These are phyloP conservation scores for Megastigmus dorsalis DNA, from an alignment of 2,888 invertebrate genomes.

Conservation along the genomic window DNA sequence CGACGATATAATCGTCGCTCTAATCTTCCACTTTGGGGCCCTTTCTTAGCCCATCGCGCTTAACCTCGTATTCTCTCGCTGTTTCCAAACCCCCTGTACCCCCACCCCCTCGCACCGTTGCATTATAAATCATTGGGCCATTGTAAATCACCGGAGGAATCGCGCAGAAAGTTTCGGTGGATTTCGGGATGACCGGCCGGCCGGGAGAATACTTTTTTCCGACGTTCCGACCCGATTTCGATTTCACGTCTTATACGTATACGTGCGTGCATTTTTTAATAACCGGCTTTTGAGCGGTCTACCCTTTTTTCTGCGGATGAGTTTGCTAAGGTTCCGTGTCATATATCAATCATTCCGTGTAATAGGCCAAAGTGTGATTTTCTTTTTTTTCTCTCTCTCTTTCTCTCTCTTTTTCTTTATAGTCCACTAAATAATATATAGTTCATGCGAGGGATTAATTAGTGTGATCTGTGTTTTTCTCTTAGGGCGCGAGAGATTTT, in stretches of 20 bases:
- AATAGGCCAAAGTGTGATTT: slow-evolving; percentile 24
- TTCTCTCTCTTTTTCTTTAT: slow-evolving; percentile 21
- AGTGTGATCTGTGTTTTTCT: neutral
- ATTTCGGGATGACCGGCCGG: neutral
- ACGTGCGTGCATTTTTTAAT: slow-evolving; percentile 45
- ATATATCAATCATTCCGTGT: slow-evolving; percentile 48
- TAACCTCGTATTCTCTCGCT: neutral
- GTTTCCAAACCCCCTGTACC: slow-evolving; percentile 53
- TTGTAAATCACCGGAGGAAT: slow-evolving; percentile 66
- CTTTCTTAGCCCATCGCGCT: slow-evolving; percentile 60
- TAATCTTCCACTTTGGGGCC: slow-evolving; percentile 73
- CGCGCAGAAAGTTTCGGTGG: slow-evolving; percentile 64
- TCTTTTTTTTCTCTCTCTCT: too few relatives aligned
- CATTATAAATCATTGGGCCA: slow-evolving; percentile 69
- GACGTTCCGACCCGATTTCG: slow-evolving; percentile 37
- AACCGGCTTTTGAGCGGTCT: slow-evolving; percentile 12
- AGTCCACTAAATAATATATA: slow-evolving; percentile 12
- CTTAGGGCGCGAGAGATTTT: too few relatives aligned
- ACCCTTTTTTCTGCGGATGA: neutral
- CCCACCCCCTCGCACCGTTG: slow-evolving; percentile 38
- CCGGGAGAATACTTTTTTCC: slow-evolving; percentile 34
- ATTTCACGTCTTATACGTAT: slow-evolving; percentile 33
- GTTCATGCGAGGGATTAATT: slow-evolving; percentile 5
- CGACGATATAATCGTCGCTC: slow-evolving; percentile 73
- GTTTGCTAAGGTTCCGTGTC: slow-evolving; percentile 18